Conservation (phyloP, 2,113 vertebrate species). For the Mola mola region DNA sequence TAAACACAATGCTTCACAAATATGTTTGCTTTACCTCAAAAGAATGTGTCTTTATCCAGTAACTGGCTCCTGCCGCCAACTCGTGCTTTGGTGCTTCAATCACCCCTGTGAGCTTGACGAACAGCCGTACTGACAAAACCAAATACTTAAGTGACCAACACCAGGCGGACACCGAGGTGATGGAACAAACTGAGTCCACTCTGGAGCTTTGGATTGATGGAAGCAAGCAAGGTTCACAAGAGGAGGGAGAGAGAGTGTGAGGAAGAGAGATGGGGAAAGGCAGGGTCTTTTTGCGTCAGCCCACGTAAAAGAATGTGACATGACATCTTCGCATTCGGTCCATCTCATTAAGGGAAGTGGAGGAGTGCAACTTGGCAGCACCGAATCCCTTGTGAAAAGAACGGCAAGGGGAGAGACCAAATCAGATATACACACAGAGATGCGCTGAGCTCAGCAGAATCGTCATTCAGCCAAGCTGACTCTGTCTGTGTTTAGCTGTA, state of each 20-base stretch:
- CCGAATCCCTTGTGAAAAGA: conserved; percentile 42
- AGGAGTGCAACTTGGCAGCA: conserved; percentile 58
- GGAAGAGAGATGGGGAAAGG: neutral
- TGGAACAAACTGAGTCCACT: conserved; percentile 35
- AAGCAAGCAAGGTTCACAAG: conserved; percentile 8
- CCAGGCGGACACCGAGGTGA: conserved; percentile 5
- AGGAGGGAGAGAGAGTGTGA: conserved; percentile 10
- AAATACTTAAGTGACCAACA: conserved; percentile 51
- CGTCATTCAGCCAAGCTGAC: conserved; percentile 41
- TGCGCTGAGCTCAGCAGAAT: conserved; percentile 71
- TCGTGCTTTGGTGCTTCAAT: conserved; percentile 35
- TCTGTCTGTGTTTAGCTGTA: conserved; percentile 37
- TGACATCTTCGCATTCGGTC: conserved; percentile 57
- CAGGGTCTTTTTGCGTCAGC: conserved; percentile 37
- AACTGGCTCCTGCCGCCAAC: neutral
- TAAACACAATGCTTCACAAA: conserved; percentile 13
- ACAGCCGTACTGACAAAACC: conserved; percentile 66
- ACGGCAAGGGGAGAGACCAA: conserved; percentile 37
- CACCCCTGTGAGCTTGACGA: conserved; percentile 3
- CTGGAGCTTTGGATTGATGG: conserved; percentile 46
- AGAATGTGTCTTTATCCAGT: conserved; percentile 35
- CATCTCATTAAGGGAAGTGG: conserved; percentile 71
- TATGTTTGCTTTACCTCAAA: conserved; percentile 4
- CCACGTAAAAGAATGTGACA: conserved; percentile 54
- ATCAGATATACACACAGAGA: conserved; percentile 32